phyloP scores from a whole-genome alignment of 2,797 vertebrate genomes.

The Apodemus agrarius region DNA sequence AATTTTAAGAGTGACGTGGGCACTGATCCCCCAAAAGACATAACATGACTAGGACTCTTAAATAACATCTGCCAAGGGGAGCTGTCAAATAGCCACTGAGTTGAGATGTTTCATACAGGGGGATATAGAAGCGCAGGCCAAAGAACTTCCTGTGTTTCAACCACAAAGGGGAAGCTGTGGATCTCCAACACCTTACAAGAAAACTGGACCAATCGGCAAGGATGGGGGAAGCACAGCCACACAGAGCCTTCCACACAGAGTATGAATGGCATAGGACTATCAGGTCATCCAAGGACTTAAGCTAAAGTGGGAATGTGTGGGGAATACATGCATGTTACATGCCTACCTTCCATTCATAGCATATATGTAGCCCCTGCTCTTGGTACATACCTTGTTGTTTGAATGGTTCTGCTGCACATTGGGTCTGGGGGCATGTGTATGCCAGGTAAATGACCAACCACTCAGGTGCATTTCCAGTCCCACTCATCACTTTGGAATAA shows the following conservation, averaged over 20 bases:
- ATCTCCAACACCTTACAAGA: not conserved
- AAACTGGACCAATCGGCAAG: not conserved
- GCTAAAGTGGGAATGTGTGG: too few relatives aligned
- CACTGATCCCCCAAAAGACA: not conserved
- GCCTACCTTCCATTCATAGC: not conserved
- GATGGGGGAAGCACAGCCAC: not conserved
- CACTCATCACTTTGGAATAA: accelerated
- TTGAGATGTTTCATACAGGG: not conserved
- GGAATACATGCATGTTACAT: not conserved
- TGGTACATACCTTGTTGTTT: not conserved
- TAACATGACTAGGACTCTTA: too few relatives aligned
- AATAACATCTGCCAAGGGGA: too few relatives aligned
- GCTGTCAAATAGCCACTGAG: not conserved
- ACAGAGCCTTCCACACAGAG: too few relatives aligned
- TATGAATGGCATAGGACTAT: too few relatives aligned
- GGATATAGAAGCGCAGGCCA: not conserved
- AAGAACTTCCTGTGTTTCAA: not conserved
- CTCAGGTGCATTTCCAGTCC: too few relatives aligned
- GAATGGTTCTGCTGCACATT: not conserved
- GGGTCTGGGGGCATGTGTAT: not conserved
- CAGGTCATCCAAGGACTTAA: too few relatives aligned
- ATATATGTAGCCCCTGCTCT: not conserved
- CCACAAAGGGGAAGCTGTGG: not conserved
- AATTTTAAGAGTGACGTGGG: not conserved
- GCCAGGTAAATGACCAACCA: not conserved